phyloP scores from a whole-genome alignment of 2,797 vertebrate species.

The Spinibarbus caldwelli region DNA sequence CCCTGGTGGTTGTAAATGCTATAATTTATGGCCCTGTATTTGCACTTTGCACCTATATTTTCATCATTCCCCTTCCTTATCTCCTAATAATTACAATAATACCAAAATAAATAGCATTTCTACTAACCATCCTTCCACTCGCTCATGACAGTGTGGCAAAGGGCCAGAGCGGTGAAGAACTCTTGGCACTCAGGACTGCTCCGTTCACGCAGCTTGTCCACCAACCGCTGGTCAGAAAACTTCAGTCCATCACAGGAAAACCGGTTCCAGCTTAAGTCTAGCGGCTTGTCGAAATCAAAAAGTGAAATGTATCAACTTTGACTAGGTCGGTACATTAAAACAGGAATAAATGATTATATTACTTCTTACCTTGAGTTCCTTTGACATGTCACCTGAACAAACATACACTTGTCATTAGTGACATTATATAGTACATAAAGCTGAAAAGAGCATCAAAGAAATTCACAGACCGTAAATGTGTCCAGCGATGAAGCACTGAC shows the following conservation, averaged over 20 bases:
- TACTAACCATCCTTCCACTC: constrained; percentile 82
- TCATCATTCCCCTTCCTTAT: neutral
- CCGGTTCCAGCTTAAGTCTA: constrained; percentile 76
- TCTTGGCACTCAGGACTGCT: constrained; percentile 71
- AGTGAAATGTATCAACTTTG: neutral
- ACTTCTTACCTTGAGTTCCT: constrained; percentile 23
- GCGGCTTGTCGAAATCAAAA: constrained; percentile 68
- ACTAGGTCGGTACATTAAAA: neutral
- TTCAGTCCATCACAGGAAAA: constrained; percentile 69
- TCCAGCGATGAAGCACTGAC: constrained; percentile 88
- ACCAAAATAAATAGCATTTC: neutral
- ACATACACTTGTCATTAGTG: neutral
- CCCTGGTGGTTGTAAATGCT: neutral
- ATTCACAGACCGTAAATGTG: constrained; percentile 81
- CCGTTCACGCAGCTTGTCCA: constrained; percentile 67
- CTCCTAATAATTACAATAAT: neutral
- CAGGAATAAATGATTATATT: neutral
- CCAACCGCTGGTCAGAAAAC: constrained; percentile 74
- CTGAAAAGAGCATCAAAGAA: neutral
- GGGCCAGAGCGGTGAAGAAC: constrained; percentile 86
- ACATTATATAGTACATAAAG: neutral
- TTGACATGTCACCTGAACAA: constrained; percentile 30
- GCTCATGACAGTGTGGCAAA: constrained; percentile 93
- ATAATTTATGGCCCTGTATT: neutral
- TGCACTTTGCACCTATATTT: neutral